Conservation (phyloP, 2,113 vertebrate species). For the Pseudolaguvia tuberculata region DNA sequence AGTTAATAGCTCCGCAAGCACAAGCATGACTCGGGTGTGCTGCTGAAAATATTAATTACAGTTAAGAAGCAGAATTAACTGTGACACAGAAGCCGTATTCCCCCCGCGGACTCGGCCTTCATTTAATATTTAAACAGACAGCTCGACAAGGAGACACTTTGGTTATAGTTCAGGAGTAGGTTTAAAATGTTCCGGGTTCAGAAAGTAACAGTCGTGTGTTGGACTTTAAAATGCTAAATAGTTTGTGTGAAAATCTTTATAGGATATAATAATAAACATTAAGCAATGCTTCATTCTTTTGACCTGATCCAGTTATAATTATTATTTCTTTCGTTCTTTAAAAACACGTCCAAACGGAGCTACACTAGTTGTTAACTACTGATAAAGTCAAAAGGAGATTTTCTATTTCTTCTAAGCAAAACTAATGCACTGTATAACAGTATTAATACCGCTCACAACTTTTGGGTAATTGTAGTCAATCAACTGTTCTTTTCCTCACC, state of each 20-base stretch:
- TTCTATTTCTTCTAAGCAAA: background rate
- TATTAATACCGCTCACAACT: background rate
- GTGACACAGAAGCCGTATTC: constrained; percentile 47
- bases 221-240: background rate
- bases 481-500: too few relatives aligned
- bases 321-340: too few relatives aligned
- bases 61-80: constrained; percentile 44
- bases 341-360: background rate
- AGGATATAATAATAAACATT: background rate
- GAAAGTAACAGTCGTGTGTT: too few relatives aligned
- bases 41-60: constrained; percentile 46
- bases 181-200: too few relatives aligned
- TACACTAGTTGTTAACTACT: too few relatives aligned
- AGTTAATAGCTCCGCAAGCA: too few relatives aligned
- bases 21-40: background rate
- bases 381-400: background rate
- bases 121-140: constrained; percentile 42
- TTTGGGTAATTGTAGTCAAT: too few relatives aligned
- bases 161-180: constrained; percentile 14
- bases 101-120: constrained; percentile 27
- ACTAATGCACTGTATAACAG: background rate
- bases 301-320: too few relatives aligned
- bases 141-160: constrained; percentile 21
- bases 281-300: background rate
- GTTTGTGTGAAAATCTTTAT: background rate